Base-by-base conservation (phyloP, 2,113 vertebrate species). In the Brachyistius frenatus region DNA sequence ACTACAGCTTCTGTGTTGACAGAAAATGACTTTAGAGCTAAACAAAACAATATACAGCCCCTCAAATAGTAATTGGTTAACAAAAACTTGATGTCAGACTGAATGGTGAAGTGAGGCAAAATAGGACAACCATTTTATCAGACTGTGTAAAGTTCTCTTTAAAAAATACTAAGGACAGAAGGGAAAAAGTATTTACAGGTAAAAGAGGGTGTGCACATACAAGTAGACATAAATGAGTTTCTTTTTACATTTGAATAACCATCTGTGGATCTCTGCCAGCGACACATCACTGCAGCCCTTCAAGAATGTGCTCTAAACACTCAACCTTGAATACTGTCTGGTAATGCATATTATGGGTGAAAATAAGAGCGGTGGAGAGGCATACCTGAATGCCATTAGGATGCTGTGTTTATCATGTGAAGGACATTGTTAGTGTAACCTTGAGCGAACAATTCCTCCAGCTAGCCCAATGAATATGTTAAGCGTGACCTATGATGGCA, bases 361-460 rank as follows among this genome's bases (percentile, higher is more conserved):
- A 64, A 62, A 80, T 46, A 23, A 61, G 46, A 35, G 30, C 41
- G 66, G 81, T 72, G 62, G 44, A 63, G 50, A 78, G 15, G 16
- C 46, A 71, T 66, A 79, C 67, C 49, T 41, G 60, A 73, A 54
- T 60, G 1, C 33, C 66, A 71, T 80, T 58, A 81, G 55, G 65
- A 83, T 50, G 70, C 23, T 9, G 32, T 58, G 66, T 82, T 88
- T 78, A 78, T 87, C 66, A 83, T 55, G 41, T 54, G 61, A 76
- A 81, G 66, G 72, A 64, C 74, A 66, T 36, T 65, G 36, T 76
- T 84, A 62, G 67, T 58, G 33, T 76, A 86, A 82, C 88, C 89
- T 92, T 92, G 84, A 85, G 53, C 13, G 41, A 73, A 81, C 2
- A 7, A 68, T 46, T 70, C 57, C 30, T 62, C 54, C 41, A 37